phyloP scores from a whole-genome alignment of 2,888 invertebrate genomes.

The Myopa tessellatipennis region DNA sequence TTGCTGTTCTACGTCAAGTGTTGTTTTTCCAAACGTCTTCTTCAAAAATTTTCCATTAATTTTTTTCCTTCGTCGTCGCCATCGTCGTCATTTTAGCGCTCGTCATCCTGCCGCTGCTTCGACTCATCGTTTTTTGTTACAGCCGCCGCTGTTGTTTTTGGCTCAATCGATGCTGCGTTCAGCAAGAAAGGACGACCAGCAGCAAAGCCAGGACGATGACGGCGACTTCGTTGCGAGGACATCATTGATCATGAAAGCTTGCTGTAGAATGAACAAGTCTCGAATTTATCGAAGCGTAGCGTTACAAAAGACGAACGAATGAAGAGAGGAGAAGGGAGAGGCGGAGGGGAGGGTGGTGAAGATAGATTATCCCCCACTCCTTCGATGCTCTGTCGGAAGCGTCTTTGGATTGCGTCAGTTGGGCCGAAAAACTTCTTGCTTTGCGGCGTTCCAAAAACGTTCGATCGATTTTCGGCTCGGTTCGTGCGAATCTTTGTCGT shows the following conservation, averaged over 20 bases:
- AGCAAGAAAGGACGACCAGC: slow-evolving; percentile 3
- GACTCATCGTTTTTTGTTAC: slow-evolving; percentile 13
- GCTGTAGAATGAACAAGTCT: slow-evolving; percentile 49
- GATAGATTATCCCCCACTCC: neutral
- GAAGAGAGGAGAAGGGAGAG: neutral
- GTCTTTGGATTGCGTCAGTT: neutral
- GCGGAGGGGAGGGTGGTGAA: neutral
- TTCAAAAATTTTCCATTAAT: slow-evolving; percentile 61
- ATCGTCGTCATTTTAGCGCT: slow-evolving; percentile 55
- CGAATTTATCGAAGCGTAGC: slow-evolving; percentile 63
- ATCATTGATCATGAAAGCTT: slow-evolving; percentile 30
- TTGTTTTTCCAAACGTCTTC: slow-evolving; percentile 44
- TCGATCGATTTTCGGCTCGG: neutral
- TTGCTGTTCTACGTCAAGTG: slow-evolving; percentile 46
- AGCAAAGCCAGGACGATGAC: neutral
- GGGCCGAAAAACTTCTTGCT: neutral
- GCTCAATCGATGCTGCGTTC: slow-evolving; percentile 38
- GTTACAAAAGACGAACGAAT: slow-evolving; percentile 41
- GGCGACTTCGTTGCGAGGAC: slow-evolving; percentile 22
- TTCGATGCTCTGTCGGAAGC: neutral
- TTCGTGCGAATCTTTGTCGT: neutral
- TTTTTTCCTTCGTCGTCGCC: slow-evolving; percentile 59
- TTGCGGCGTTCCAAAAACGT: neutral
- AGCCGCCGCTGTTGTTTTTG: slow-evolving; percentile 40
- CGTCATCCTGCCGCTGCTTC: slow-evolving; percentile 15